Percentiles rank a stretch among this genome's conserved stretches.
phyloP scores from a whole-genome alignment of 2,797 vertebrate genomes.

The Otolemur crassicaudatus region DNA sequence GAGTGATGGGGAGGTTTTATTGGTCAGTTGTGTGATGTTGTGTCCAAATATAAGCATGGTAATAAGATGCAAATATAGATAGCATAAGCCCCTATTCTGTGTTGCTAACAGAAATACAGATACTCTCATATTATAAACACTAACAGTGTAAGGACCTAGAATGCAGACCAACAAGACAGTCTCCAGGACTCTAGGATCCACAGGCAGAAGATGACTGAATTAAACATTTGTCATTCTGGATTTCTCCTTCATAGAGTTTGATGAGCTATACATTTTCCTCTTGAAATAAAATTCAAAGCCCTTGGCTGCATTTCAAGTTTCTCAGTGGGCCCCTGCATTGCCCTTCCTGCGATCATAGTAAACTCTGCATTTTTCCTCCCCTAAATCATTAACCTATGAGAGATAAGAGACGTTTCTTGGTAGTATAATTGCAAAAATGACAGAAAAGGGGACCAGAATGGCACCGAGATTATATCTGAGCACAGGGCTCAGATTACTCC shows the following conservation, averaged over 20 bases:
- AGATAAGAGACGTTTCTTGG: conserved; percentile 47
- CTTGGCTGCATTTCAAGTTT: conserved; percentile 28
- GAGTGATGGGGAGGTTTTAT: background rate
- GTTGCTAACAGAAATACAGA: conserved; percentile 32
- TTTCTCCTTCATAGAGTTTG: conserved; percentile 41
- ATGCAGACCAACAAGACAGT: background rate
- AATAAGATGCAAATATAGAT: conserved; percentile 25
- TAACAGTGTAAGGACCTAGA: background rate
- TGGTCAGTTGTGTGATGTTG: background rate
- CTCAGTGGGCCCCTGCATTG: conserved; percentile 28
- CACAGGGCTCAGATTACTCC: background rate
- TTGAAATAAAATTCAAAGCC: conserved; percentile 60
- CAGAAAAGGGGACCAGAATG: conserved; percentile 45
- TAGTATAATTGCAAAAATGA: conserved; percentile 35
- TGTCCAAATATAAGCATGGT: background rate
- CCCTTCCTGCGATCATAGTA: conserved; percentile 42
- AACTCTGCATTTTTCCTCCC: conserved; percentile 39
- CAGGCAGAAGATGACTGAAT: background rate
- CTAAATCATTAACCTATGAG: conserved; percentile 51
- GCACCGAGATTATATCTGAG: conserved; percentile 42
- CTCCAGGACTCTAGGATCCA: background rate
- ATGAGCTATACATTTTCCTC: background rate
- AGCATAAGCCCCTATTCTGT: conserved; percentile 1
- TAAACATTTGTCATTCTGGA: background rate
- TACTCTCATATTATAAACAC: background rate